These are phyloP conservation scores for Acrocyrtus sp. DNA, from an alignment of 2,888 invertebrate species.

Conservation along the genomic window DNA sequence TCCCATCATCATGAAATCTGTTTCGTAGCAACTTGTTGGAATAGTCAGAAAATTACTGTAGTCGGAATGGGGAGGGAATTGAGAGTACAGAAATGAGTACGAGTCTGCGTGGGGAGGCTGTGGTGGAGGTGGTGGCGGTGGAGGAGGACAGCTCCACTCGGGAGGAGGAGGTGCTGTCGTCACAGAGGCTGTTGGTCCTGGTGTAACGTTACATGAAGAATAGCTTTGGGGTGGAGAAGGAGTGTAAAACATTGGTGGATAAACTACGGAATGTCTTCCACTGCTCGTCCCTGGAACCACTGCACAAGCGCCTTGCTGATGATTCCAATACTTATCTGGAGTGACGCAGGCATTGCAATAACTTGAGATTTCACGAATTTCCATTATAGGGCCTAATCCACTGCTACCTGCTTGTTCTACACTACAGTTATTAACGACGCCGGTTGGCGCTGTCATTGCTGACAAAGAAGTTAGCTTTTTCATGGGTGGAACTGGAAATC, in stretches of 20 bases:
- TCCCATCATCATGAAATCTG: constrained; percentile 21
- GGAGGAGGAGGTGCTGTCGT: neutral
- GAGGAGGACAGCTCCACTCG: constrained; percentile 30
- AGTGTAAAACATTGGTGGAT: constrained; percentile 47
- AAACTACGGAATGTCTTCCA: constrained; percentile 24
- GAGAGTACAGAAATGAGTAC: no score
- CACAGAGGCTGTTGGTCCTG: constrained; percentile 2
- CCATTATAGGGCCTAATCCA: constrained; percentile 38
- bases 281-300: neutral
- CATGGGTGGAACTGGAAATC: no score
- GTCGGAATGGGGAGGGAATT: constrained; percentile 17
- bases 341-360: constrained; percentile 22
- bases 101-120: constrained; percentile 3
- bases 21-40: constrained; percentile 17
- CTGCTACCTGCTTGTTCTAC: neutral
- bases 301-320: constrained; percentile 11
- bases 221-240: constrained; percentile 30
- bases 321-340: constrained; percentile 33
- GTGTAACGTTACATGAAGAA: no score
- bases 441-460: no score
- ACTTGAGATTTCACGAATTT: constrained; percentile 32
- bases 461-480: no score
- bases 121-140: constrained; percentile 2
- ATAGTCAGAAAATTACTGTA: constrained; percentile 22
- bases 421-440: no score